Percentiles rank a stretch among this genome's conserved stretches.
phyloP scores from a whole-genome alignment of 2,113 vertebrate genomes.

The Leptobrachium ailaonicum region DNA sequence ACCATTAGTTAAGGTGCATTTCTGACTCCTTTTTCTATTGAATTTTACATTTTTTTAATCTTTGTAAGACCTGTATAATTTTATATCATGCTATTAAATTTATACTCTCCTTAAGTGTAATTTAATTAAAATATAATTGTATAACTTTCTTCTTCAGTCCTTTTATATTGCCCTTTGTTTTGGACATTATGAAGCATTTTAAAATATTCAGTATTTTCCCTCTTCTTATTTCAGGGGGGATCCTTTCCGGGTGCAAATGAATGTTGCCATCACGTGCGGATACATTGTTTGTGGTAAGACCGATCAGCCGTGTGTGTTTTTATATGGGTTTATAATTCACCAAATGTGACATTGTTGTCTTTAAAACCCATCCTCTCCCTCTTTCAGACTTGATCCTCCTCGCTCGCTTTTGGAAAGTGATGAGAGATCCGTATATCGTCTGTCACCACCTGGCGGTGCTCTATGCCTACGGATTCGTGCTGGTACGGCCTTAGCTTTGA shows the following conservation, averaged over 20 bases:
- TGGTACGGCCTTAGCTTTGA: slow-evolving; percentile 65
- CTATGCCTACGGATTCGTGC: slow-evolving; percentile 77
- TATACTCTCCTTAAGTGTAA: too few relatives aligned
- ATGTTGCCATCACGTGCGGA: slow-evolving; percentile 79
- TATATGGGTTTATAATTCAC: neutral
- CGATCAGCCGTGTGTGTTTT: neutral
- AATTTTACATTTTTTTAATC: too few relatives aligned
- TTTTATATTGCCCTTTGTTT: too few relatives aligned
- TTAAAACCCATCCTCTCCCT: neutral
- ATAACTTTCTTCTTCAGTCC: too few relatives aligned
- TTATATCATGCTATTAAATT: too few relatives aligned
- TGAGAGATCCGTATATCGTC: slow-evolving; percentile 76
- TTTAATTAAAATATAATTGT: too few relatives aligned
- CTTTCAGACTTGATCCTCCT: slow-evolving; percentile 73
- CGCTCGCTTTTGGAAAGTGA: slow-evolving; percentile 74
- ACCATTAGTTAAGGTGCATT: too few relatives aligned
- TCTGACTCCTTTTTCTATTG: too few relatives aligned
- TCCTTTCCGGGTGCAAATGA: slow-evolving; percentile 76
- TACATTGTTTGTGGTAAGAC: slow-evolving; percentile 76
- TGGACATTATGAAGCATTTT: too few relatives aligned
- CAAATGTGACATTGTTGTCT: neutral
- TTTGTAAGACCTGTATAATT: too few relatives aligned
- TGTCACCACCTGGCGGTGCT: slow-evolving; percentile 80
- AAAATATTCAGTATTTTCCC: too few relatives aligned
- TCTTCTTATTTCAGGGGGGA: slow-evolving; percentile 73